These are phyloP conservation scores for Marasmarcha lunaedactyla DNA, from an alignment of 2,888 invertebrate genomes.

Conservation along the genomic window DNA sequence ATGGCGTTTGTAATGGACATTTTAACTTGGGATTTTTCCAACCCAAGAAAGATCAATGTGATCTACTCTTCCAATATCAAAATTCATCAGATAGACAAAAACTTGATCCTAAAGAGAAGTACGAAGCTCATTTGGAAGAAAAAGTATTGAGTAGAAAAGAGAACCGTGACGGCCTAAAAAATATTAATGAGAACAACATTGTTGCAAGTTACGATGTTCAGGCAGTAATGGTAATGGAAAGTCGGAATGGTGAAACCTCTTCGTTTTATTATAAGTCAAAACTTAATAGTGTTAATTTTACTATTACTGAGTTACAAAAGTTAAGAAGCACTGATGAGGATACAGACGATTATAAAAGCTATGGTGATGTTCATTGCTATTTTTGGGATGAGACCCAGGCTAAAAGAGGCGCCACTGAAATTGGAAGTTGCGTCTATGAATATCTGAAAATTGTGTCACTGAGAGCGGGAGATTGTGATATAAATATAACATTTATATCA, in stretches of 20 bases:
- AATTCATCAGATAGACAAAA: too few relatives aligned
- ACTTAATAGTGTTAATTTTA: slow-evolving; percentile 8
- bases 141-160: slow-evolving; percentile 14
- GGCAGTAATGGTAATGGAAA: slow-evolving; percentile 11
- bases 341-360: neutral
- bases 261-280: slow-evolving; percentile 11
- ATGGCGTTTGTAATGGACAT: neutral
- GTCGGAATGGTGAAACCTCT: slow-evolving; percentile 10
- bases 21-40: slow-evolving; percentile 17
- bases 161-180: slow-evolving; percentile 15
- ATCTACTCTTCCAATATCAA: slow-evolving; percentile 13
- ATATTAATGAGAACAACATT: slow-evolving; percentile 9
- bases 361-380: slow-evolving; percentile 6
- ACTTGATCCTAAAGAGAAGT: slow-evolving; percentile 10
- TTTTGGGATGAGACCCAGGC: slow-evolving; percentile 11
- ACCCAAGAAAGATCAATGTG: slow-evolving; percentile 15
- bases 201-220: slow-evolving; percentile 9
- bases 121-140: slow-evolving; percentile 13
- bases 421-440: neutral
- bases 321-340: neutral
- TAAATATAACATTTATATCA: slow-evolving; percentile 10
- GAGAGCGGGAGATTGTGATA: slow-evolving; percentile 2
- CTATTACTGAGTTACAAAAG: slow-evolving; percentile 4
- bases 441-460: neutral
- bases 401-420: slow-evolving; percentile 3